A percentile compares a stretch with the other conserved stretches of the same genome.
Evolutionary conservation across 2,888 invertebrate species (phyloP).

Genomic region (Drosophila mettleri): DNA sequence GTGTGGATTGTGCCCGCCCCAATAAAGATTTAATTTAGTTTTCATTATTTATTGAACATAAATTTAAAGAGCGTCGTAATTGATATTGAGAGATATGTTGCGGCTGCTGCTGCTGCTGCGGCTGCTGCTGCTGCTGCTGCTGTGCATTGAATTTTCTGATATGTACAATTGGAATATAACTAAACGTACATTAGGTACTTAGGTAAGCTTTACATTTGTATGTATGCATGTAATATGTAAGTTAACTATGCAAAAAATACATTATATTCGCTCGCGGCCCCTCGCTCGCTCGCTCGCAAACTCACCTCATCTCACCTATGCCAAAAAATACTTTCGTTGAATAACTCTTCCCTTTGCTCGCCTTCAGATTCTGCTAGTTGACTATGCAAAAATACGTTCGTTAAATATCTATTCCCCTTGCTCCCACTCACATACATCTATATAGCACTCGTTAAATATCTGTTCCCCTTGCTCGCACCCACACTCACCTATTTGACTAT

Average conservation of each 20-base stretch:
- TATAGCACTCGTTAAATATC: no score
- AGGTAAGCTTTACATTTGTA: conserved; percentile 18
- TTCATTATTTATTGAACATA: conserved; percentile 72
- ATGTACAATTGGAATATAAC: conserved; percentile 71
- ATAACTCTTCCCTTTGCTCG: no score
- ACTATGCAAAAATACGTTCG: no score
- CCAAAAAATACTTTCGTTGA: no score
- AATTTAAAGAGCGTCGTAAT: conserved; percentile 39
- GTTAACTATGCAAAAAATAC: conserved; percentile 43
- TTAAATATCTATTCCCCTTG: no score
- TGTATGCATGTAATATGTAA: conserved; percentile 28
- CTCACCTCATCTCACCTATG: no score
- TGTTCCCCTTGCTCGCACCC: no score
- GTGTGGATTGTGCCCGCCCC: conserved; percentile 37
- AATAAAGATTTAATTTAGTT: conserved; percentile 31
- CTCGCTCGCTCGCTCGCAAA: not conserved
- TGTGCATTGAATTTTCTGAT: conserved; percentile 51
- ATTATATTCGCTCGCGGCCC: conserved; percentile 4
- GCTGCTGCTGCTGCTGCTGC: conserved; percentile 30
- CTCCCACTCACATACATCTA: no score
- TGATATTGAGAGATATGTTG: conserved; percentile 50
- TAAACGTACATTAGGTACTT: conserved; percentile 42
- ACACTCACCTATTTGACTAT: not conserved
- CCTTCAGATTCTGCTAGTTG: no score
- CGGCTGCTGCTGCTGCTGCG: conserved; percentile 8